phyloP scores from a whole-genome alignment of 1,140 invertebrate species.

The Adoxophyes honmai region DNA sequence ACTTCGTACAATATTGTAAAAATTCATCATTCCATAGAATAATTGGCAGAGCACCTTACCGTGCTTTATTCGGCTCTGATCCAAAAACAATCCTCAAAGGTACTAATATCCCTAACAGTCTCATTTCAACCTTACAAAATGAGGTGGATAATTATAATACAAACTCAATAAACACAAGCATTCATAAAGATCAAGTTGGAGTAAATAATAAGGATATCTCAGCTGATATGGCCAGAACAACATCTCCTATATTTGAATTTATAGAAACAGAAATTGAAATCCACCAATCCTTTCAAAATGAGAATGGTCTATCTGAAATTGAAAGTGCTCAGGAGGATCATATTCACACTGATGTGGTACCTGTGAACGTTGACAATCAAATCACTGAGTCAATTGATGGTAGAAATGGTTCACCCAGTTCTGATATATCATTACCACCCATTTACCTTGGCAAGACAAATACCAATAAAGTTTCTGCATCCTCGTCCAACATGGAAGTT shows the following conservation, averaged over 20 bases:
- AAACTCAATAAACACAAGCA: neutral
- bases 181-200: neutral
- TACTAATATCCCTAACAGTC: slow-evolving; percentile 17
- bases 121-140: slow-evolving; percentile 12
- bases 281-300: neutral
- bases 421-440: neutral
- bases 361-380: neutral
- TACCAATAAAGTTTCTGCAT: neutral
- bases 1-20: slow-evolving; percentile 16
- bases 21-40: slow-evolving; percentile 6
- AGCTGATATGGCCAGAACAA: no score
- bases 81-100: slow-evolving; percentile 20
- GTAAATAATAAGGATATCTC: neutral
- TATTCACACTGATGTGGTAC: no score
- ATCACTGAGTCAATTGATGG: neutral
- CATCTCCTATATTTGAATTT: neutral
- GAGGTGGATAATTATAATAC: slow-evolving; percentile 3
- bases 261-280: neutral
- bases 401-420: neutral
- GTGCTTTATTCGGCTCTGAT: slow-evolving; percentile 9
- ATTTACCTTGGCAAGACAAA: neutral
- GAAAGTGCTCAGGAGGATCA: no score
- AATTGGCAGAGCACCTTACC: slow-evolving; percentile 2
- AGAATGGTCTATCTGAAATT: no score
- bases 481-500: neutral